Percentiles rank a stretch among this genome's conserved stretches.
These are phyloP conservation scores for Euborellia annulipes DNA, from an alignment of 1,140 invertebrate genomes.

Conservation along the genomic window DNA sequence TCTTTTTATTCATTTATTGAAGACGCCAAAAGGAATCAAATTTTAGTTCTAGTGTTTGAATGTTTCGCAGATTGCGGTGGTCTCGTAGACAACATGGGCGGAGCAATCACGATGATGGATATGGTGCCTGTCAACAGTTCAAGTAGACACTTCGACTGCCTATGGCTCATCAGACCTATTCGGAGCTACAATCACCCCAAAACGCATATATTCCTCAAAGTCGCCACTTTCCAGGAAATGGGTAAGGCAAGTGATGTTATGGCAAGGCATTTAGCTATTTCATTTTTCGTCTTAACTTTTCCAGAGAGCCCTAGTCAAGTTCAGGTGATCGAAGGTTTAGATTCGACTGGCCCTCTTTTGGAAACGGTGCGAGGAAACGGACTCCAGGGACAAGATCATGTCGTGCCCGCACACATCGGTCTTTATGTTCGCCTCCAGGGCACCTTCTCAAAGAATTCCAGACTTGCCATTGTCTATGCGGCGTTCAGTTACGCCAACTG, in stretches of 20 bases:
- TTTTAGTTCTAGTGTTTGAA: too few species aligned
- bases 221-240: conserved; percentile 47
- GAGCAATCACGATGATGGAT: conserved; percentile 62
- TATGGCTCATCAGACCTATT: conserved; percentile 53
- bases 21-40: too few species aligned
- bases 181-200: conserved; percentile 47
- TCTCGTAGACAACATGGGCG: conserved; percentile 52
- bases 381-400: conserved; percentile 32
- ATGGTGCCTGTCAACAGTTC: conserved; percentile 39
- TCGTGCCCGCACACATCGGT: conserved; percentile 41
- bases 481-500: conserved; percentile 58
- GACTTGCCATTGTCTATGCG: conserved; percentile 50
- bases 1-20: too few species aligned
- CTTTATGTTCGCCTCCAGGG: conserved; percentile 53
- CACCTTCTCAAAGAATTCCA: conserved; percentile 42
- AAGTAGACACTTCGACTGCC: conserved; percentile 47
- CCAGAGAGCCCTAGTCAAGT: not conserved
- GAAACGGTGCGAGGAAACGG: conserved; percentile 22
- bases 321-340: conserved; percentile 35
- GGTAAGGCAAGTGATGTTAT: conserved; percentile 28
- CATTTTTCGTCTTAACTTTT: too few species aligned
- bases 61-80: conserved; percentile 46
- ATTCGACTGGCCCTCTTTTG: conserved; percentile 41
- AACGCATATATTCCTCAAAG: conserved; percentile 49
- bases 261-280: too few species aligned